A percentile compares a stretch with the other conserved stretches of the same genome.
Conservation (phyloP, 1,140 invertebrate species). For the Orius insidiosus region DNA sequence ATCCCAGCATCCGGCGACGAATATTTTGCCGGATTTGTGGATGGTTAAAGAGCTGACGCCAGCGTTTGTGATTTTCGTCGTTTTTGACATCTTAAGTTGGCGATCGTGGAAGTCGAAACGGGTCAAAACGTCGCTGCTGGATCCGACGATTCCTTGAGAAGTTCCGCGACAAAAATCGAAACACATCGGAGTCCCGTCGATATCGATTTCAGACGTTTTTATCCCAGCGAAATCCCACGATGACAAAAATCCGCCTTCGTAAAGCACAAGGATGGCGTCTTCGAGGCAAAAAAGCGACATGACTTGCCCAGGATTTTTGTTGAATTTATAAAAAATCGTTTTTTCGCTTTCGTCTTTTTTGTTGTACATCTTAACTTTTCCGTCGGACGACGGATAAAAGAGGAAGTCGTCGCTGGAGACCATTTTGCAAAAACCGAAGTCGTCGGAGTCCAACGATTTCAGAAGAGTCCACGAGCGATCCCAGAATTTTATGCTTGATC, state of each 20-base stretch:
- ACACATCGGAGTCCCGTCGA: constrained; percentile 42
- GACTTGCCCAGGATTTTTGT: constrained; percentile 34
- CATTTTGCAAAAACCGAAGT: constrained; percentile 43
- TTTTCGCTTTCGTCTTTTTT: constrained; percentile 31
- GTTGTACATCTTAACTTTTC: constrained; percentile 40
- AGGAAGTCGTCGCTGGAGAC: constrained; percentile 41
- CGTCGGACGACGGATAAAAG: constrained; percentile 41
- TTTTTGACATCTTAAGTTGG: constrained; percentile 6
- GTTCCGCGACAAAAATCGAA: constrained; percentile 44
- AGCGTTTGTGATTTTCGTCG: constrained; percentile 38
- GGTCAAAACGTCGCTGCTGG: constrained; percentile 35
- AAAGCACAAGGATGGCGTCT: constrained; percentile 37
- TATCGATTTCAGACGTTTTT: constrained; percentile 29
- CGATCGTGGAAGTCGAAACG: constrained; percentile 25
- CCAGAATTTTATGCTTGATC: constrained; percentile 45
- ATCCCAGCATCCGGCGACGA: constrained; percentile 60
- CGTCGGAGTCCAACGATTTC: constrained; percentile 35
- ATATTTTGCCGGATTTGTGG: constrained; percentile 51
- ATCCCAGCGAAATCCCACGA: constrained; percentile 44
- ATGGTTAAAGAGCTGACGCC: constrained; percentile 53
- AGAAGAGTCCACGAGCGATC: constrained; percentile 34
- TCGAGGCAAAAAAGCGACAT: constrained; percentile 38
- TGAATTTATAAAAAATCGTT: constrained; percentile 25
- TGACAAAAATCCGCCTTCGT: constrained; percentile 44
- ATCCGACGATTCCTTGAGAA: constrained; percentile 43